phyloP scores from a whole-genome alignment of 2,888 invertebrate genomes.

The Hedychridium roseum region DNA sequence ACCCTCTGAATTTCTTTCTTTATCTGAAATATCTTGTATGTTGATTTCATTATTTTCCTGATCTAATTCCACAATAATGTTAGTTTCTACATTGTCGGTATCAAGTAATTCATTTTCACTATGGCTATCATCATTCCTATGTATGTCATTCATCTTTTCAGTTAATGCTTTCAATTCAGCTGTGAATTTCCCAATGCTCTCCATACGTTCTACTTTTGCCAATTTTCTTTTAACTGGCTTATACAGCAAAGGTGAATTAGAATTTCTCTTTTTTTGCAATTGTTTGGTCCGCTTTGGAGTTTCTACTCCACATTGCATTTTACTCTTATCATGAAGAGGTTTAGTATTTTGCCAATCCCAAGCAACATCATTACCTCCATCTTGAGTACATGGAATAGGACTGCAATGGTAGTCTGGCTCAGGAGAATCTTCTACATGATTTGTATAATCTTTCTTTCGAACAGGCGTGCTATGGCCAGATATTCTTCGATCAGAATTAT shows the following conservation, averaged over 20 bases:
- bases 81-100: too few species aligned
- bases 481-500: neutral
- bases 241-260: slow-evolving; percentile 47
- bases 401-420: slow-evolving; percentile 38
- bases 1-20: slow-evolving; percentile 1
- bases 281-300: slow-evolving; percentile 44
- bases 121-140: too few species aligned
- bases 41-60: slow-evolving; percentile 1
- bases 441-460: slow-evolving; percentile 8
- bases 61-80: too few species aligned
- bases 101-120: too few species aligned
- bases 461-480: slow-evolving; percentile 40
- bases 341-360: slow-evolving; percentile 66
- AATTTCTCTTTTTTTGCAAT: slow-evolving; percentile 44
- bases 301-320: slow-evolving; percentile 3
- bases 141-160: slow-evolving; percentile 21
- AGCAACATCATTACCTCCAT: slow-evolving; percentile 61
- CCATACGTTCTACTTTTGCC: slow-evolving; percentile 38
- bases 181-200: slow-evolving; percentile 41
- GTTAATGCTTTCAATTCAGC: slow-evolving; percentile 45
- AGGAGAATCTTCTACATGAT: slow-evolving; percentile 24
- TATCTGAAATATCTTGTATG: neutral
- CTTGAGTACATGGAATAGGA: slow-evolving; percentile 61
- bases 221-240: slow-evolving; percentile 44
- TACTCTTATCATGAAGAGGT: slow-evolving; percentile 6